These are phyloP conservation scores for Engystomops pustulosus DNA, from an alignment of 2,113 vertebrate genomes.

Conservation along the genomic window DNA sequence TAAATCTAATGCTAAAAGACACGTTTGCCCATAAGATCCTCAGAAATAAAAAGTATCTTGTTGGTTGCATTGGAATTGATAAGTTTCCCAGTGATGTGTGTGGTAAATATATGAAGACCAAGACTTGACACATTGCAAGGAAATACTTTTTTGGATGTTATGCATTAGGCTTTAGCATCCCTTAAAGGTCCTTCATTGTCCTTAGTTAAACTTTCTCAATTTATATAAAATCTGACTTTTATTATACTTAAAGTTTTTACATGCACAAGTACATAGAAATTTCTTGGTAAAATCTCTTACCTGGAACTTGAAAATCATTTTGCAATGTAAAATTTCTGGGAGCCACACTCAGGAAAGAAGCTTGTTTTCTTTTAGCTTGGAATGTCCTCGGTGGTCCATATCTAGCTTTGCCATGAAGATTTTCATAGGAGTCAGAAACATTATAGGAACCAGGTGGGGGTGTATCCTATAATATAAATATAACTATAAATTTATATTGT, in stretches of 20 bases:
- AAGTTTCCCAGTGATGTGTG: neutral
- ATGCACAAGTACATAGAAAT: neutral
- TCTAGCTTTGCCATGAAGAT: conserved; percentile 65
- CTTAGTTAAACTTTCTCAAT: no score
- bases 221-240: no score
- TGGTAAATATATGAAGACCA: no score
- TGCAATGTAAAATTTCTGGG: conserved; percentile 59
- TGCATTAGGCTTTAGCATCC: no score
- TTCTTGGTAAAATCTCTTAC: conserved; percentile 56
- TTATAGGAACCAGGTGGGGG: conserved; percentile 78
- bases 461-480: conserved; percentile 67
- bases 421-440: conserved; percentile 73
- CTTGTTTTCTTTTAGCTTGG: conserved; percentile 71
- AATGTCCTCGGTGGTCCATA: conserved; percentile 68
- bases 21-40: no score
- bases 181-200: no score
- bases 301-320: conserved; percentile 57
- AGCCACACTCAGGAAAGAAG: conserved; percentile 75
- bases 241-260: no score
- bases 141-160: no score
- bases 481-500: neutral
- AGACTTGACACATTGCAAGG: no score
- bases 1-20: no score
- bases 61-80: neutral
- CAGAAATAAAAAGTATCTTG: no score